Evolutionary conservation across 2,888 invertebrate species (phyloP).

Genomic region (Noctua comes): DNA sequence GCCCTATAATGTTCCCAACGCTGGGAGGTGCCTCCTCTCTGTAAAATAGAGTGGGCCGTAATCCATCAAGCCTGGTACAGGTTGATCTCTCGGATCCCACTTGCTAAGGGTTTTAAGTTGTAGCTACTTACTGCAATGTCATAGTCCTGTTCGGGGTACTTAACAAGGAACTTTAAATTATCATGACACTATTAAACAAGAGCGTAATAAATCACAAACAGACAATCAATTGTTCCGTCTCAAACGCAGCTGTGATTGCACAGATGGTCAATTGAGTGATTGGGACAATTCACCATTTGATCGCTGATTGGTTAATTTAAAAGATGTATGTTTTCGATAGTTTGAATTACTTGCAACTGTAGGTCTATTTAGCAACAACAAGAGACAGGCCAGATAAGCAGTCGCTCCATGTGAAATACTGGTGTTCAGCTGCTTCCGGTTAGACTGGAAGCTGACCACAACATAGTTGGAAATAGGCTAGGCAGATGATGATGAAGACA

Average conservation of each 20-base stretch:
- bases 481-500: neutral
- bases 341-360: constrained; percentile 2
- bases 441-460: neutral
- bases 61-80: neutral
- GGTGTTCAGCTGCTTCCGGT: neutral
- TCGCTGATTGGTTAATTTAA: constrained; percentile 35
- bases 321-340: constrained; percentile 16
- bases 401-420: neutral
- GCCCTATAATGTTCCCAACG: neutral
- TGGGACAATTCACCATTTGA: constrained; percentile 36
- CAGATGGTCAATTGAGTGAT: constrained; percentile 50
- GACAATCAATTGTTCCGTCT: constrained; percentile 23
- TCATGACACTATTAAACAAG: neutral
- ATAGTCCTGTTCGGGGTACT: neutral
- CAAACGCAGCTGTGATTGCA: constrained; percentile 10
- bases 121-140: neutral
- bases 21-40: neutral
- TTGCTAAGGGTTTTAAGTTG: too few species aligned
- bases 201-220: constrained; percentile 17
- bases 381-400: neutral
- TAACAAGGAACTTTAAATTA: too few species aligned
- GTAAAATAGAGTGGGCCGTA: rapidly evolving
- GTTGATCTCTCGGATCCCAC: too few species aligned
- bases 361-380: neutral
- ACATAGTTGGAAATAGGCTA: neutral